Base-by-base conservation (phyloP, 1,140 invertebrate genomes). In the Cecropterus lyciades region DNA sequence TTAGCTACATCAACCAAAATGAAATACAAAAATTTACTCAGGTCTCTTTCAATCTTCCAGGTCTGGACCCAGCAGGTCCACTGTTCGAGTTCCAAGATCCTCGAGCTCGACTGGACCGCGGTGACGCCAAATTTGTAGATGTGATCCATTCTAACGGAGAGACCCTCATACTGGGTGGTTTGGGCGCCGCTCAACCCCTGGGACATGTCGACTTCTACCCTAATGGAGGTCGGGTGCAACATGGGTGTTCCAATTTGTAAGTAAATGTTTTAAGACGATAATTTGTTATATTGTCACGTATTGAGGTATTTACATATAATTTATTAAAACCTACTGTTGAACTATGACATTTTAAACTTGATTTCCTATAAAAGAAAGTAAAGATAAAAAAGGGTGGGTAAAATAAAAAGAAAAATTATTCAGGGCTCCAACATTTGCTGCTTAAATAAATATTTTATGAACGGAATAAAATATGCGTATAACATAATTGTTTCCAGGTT, bases 91-190 rank as follows among this genome's bases (percentile, higher is more conserved):
- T 95, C 20, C 97, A 98, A 85, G 96, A 97, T 75, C 94, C 96
- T 0, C 93, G 95, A 53, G 97, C 96, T 0, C 93, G 97, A 0
- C 88, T 98, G 45, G 97, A 98, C 81, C 94, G 95, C 48, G 94
- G 93, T 0, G 98, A 99, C 88, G 98, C 98, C 0, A 93, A 95
- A 42, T 99, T 98, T 84, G 98, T 99, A 0, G 98, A 99, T 84
- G 97, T 98, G 0, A 98, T 99, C 46, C 98, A 99, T 82, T 98
- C 97, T 10, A 98, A 99, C 84, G 98, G 97, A 0, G 97, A 98
- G 79, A 97, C 97, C 67, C 89, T 98, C 0, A 95, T 98, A 27
- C 91, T 97, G 42, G 97, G 97, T 0, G 96, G 96, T 0, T 82
- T 98, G 9, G 97, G 97, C 3, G 96, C 96, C 0, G 96, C 95